phyloP scores from a whole-genome alignment of 1,140 invertebrate species.

The Aphis craccivora region DNA sequence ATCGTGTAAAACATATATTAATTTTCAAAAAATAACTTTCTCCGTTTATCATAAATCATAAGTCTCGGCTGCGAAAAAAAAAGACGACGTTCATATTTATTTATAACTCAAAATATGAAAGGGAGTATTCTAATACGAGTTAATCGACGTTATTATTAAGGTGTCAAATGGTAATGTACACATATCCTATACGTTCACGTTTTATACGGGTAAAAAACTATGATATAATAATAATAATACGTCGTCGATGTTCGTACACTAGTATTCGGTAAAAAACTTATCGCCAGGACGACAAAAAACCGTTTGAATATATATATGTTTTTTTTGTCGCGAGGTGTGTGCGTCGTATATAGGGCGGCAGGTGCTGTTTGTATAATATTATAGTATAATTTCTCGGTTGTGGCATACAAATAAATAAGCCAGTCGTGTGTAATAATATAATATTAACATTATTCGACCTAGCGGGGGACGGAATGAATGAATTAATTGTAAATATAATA shows the following conservation, averaged over 20 bases:
- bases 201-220: background rate
- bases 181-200: background rate
- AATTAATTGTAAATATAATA: background rate
- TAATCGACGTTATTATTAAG: conserved; percentile 6
- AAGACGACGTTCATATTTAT: conserved; percentile 10
- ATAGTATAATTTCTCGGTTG: background rate
- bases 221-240: background rate
- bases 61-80: background rate
- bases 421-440: background rate
- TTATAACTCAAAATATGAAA: background rate
- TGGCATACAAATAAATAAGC: background rate
- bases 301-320: background rate
- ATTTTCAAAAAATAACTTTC: conserved; percentile 36
- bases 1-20: conserved; percentile 5
- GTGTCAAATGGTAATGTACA: background rate
- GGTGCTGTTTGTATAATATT: background rate
- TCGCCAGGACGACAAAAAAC: background rate
- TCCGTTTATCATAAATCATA: background rate
- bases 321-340: background rate
- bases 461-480: background rate
- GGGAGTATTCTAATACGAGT: background rate
- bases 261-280: background rate
- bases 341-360: background rate
- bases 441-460: background rate
- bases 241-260: background rate